Evolutionary conservation across 2,113 vertebrate species (phyloP).

Genomic region (Xenopus borealis): DNA sequence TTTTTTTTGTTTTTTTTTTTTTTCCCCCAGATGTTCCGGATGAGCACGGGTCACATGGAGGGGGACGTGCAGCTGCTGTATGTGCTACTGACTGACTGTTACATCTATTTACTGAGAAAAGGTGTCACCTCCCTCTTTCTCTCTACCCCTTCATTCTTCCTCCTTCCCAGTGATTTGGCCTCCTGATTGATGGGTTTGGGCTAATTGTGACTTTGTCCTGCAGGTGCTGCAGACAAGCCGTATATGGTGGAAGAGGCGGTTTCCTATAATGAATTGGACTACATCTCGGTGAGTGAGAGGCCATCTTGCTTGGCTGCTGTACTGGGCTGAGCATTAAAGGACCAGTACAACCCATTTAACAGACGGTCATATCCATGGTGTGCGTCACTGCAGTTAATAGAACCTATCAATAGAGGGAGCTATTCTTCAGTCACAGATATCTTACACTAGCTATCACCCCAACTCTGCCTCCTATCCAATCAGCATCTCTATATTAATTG

Average conservation of each 20-base stretch:
- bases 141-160: fast-evolving
- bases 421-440: too few relatives aligned
- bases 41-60: conserved; percentile 97
- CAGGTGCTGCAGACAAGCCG: conserved; percentile 94
- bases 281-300: conserved; percentile 81
- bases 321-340: too few relatives aligned
- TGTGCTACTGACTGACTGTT: conserved; percentile 90
- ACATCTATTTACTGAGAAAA: conserved; percentile 91
- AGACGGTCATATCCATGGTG: too few relatives aligned
- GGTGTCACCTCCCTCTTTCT: conserved; percentile 61
- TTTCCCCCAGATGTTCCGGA: conserved; percentile 82
- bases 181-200: neutral
- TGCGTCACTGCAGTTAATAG: too few relatives aligned
- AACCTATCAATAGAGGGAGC: too few relatives aligned
- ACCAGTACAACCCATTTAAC: too few relatives aligned
- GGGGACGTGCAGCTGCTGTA: conserved; percentile 92
- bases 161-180: too few relatives aligned
- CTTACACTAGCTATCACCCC: too few relatives aligned
- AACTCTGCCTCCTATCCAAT: too few relatives aligned
- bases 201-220: neutral
- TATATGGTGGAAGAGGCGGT: conserved; percentile 92
- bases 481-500: neutral
- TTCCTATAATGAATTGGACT: conserved; percentile 93
- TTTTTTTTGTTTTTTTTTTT: neutral
- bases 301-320: too few relatives aligned